Evolutionary conservation across 2,888 invertebrate genomes (phyloP), one percentile per base, ranked within the genome.

Genomic region (Agrochola litura): DNA sequence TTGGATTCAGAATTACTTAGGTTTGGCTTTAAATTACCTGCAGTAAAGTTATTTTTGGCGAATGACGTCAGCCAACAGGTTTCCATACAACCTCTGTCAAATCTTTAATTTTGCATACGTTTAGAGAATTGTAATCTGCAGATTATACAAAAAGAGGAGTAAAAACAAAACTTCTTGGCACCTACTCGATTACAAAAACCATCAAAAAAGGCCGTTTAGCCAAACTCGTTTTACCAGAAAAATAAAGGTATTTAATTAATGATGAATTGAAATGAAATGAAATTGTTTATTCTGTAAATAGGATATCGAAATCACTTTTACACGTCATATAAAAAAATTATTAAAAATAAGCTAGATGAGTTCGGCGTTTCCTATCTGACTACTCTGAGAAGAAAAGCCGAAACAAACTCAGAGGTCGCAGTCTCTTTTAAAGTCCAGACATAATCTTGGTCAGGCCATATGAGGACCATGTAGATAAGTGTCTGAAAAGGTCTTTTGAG

Each of bases 51-150:
- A 86, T 87, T 82, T 82, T 82, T 65, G 74, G 65, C n/a, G 52
- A 75, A 80, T 87, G 87, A 86, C 81, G 83, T 87, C 81, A 87
- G 70, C 66, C 41, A 77, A 82, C 82, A 68, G 77, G 81, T 86
- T 89, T 82, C 54, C 49, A 67, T 77, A 76, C 70, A 69, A 66
- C 81, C 67, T 67, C 64, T 60, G 69, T 72, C 82, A 80, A 25
- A 84, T 67, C 46, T 74, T 80, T n/a, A 79, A 76, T 65, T 77
- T 71, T 41, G 52, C 65, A 69, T 72, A 82, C 66, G 69, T 73
- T 85, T 77, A 78, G 25, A 79, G 75, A 77, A 77, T 78, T 77
- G 76, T 79, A 84, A 76, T 76, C 16, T 63, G 43, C 49, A 58
- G 58, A 67, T 63, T 72, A 60, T 66, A 49, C 25, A 70, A 63